Percentiles rank a stretch among this genome's conserved stretches.
Evolutionary conservation across 2,888 invertebrate species (phyloP).

Genomic region (Pseudeuparius sepicola): DNA sequence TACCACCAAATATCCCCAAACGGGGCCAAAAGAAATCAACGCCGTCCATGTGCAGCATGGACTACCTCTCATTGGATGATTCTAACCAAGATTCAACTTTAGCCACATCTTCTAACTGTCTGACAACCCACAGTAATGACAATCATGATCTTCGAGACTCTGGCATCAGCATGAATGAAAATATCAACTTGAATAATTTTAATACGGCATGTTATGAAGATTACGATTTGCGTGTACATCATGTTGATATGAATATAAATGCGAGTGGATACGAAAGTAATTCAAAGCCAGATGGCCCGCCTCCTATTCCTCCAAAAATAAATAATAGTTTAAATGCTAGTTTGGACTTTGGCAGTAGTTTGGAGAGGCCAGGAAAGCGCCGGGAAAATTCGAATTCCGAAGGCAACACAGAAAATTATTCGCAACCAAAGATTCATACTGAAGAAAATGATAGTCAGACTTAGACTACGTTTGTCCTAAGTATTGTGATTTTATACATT

Average conservation of each 20-base stretch:
- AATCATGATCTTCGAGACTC: constrained; percentile 46
- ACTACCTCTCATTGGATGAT: constrained; percentile 43
- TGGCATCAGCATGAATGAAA: constrained; percentile 40
- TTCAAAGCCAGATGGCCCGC: constrained; percentile 35
- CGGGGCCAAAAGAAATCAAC: constrained; percentile 39
- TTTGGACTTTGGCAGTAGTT: constrained; percentile 27
- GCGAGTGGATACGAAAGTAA: constrained; percentile 31
- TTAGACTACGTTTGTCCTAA: no score
- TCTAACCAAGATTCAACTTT: constrained; percentile 25
- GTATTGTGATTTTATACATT: no score
- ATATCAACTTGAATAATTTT: constrained; percentile 35
- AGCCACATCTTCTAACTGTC: constrained; percentile 27
- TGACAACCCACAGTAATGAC: constrained; percentile 26
- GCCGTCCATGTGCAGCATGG: constrained; percentile 40
- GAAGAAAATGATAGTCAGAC: constrained; percentile 29
- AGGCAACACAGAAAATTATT: constrained; percentile 35
- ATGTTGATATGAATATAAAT: constrained; percentile 37
- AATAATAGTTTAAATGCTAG: constrained; percentile 31
- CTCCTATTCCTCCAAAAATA: constrained; percentile 36
- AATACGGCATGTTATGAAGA: constrained; percentile 38
- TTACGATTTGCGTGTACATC: constrained; percentile 34
- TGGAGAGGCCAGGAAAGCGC: constrained; percentile 25
- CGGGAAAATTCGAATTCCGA: constrained; percentile 18
- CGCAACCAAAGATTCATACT: constrained; percentile 33
- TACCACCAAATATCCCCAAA: constrained; percentile 39